Percentiles rank a stretch among this genome's conserved stretches.
Conservation (phyloP, 2,888 invertebrate species). For the Prosapia bicincta region DNA sequence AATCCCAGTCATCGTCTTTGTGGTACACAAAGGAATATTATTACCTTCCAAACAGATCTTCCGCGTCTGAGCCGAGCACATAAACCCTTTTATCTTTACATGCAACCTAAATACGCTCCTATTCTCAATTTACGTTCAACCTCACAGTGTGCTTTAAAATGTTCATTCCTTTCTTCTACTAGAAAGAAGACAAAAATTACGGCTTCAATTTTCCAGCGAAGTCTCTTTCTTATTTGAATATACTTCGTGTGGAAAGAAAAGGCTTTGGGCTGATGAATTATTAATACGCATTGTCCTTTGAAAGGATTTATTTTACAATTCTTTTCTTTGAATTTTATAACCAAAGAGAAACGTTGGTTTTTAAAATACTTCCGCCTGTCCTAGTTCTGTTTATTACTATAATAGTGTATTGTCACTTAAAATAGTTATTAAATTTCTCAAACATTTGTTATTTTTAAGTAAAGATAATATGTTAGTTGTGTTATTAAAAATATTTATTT, state of each 20-base stretch:
- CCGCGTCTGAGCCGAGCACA: not conserved
- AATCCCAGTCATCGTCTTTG: not conserved
- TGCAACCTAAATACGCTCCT: not conserved
- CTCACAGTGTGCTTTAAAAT: not conserved
- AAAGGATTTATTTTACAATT: slow-evolving; percentile 2
- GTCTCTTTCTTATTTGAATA: slow-evolving; percentile 2
- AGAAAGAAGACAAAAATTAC: not conserved
- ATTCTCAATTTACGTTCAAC: not conserved
- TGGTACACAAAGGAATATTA: not conserved
- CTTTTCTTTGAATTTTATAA: not conserved
- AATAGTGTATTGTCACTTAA: no score
- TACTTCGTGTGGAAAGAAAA: slow-evolving; percentile 2
- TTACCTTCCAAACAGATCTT: no score
- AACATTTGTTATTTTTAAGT: no score
- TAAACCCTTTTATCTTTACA: not conserved
- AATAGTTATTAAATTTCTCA: no score
- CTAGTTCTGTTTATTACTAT: no score
- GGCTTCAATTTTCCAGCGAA: not conserved
- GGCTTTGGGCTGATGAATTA: not conserved
- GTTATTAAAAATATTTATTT: no score
- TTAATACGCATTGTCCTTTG: not conserved
- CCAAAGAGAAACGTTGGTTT: not conserved
- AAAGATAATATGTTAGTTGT: no score
- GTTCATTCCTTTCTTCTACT: not conserved
- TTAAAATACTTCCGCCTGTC: no score